Base-by-base conservation (phyloP, 1,140 invertebrate species). In the Meteorus sp. region DNA sequence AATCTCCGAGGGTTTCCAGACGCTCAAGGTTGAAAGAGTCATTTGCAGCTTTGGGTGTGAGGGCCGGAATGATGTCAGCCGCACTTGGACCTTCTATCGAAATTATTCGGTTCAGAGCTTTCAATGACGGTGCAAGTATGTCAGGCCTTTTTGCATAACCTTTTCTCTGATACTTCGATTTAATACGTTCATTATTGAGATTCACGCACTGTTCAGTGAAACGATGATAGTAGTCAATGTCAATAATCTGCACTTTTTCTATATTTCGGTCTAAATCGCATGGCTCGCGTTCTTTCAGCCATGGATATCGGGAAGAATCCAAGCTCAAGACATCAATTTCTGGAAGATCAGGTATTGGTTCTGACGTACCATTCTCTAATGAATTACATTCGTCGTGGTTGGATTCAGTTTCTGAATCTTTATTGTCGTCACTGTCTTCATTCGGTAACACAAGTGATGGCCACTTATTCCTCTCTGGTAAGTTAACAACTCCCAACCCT, bases 1-100 rank as follows among this genome's bases (percentile, higher is more conserved):
- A 89, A 78, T 97, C 94, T 0, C 94, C 94, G 13, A 97, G 81
- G 0, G 90, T 90, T 78, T 97, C 94, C 3, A 89, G 74, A 3
- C 92, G 79, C 74, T 97, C 94, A 60, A 94, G 81, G 72, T 94
- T 87, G 47, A 93, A 87, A 3, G 87, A 86, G 72, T 97, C 94
- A 59, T 86, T 82, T 0, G 88, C 85, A 43, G 84, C 76, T 8
- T 86, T 85, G 8, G 85, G 82, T 6, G 91, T 94, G 2, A 96
- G 69, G 0, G 91, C 90, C 53, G 67, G 60, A 51, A 69, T 58
- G 37, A 77, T 66, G 5, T 69, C 55, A n/a, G 56, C 23, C 2
- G 64, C 61, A 61, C 35, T 61, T 20, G 72, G 71, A 15, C 72
- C 68, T 1, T 11, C 4, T 9, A 5, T 25, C 33, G 37, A 25